Conservation (phyloP, 1,140 invertebrate genomes). For the Mylabris phalerata region DNA sequence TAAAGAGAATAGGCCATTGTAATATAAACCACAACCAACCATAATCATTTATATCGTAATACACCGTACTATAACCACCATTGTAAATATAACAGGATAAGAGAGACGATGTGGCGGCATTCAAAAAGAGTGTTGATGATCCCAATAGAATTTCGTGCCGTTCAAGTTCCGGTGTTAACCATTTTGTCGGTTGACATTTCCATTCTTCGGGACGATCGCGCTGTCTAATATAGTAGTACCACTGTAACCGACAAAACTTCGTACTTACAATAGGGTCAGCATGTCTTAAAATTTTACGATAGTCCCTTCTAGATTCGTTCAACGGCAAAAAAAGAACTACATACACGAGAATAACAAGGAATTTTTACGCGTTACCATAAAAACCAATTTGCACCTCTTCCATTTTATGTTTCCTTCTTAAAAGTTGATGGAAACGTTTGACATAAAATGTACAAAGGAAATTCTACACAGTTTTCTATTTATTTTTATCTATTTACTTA, state of each 20-base stretch:
- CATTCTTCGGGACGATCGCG: constrained; percentile 54
- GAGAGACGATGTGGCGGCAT: constrained; percentile 48
- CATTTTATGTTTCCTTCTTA: constrained; percentile 20
- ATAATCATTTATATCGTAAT: constrained; percentile 56
- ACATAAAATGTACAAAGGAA: constrained; percentile 1
- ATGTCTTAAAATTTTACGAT: constrained; percentile 26
- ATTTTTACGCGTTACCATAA: constrained; percentile 23
- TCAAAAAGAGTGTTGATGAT: constrained; percentile 50
- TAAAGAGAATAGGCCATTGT: constrained; percentile 57
- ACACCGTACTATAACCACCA: constrained; percentile 57
- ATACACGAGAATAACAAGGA: not conserved
- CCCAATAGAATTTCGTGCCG: constrained; percentile 62
- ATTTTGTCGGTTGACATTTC: constrained; percentile 69
- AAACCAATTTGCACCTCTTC: constrained; percentile 27
- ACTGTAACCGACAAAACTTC: constrained; percentile 43
- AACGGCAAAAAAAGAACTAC: constrained; percentile 10
- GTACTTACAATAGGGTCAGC: not conserved
- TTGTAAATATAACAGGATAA: constrained; percentile 61
- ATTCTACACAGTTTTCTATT: too few relatives aligned
- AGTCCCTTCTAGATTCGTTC: constrained; percentile 9
- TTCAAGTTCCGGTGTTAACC: constrained; percentile 58
- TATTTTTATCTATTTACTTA: too few relatives aligned
- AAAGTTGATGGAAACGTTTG: constrained; percentile 11
- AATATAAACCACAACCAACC: constrained; percentile 59
- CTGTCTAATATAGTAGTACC: constrained; percentile 61